Percentiles rank a stretch among this genome's conserved stretches.
Evolutionary conservation across 92 coral and sea anemone genomes (phyloP).

Genomic region (Nematostella vectensis): DNA sequence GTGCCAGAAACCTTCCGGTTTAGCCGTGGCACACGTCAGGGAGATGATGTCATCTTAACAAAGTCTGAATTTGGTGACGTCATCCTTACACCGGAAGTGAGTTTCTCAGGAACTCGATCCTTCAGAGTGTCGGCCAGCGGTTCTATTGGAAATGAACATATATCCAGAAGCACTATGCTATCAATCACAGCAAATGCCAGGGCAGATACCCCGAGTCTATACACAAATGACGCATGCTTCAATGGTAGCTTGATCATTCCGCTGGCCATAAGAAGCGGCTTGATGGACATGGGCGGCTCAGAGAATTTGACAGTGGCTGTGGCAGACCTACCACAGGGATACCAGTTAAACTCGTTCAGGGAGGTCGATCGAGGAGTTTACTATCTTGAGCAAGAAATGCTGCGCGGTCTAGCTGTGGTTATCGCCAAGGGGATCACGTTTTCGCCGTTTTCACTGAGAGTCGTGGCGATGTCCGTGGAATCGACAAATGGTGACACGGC

Average conservation of each 20-base stretch:
- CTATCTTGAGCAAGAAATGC: not conserved
- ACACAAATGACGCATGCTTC: conserved; percentile 28
- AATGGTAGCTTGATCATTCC: conserved; percentile 23
- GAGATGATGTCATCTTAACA: conserved; percentile 7
- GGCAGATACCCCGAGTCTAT: conserved; percentile 37
- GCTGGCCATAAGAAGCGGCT: conserved; percentile 21
- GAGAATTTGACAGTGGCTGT: conserved; percentile 31
- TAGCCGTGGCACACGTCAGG: conserved; percentile 34
- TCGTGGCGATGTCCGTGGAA: conserved; percentile 25
- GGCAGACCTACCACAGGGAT: conserved; percentile 41
- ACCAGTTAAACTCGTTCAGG: conserved; percentile 14
- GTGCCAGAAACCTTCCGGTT: conserved; percentile 23
- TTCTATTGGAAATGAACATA: conserved; percentile 9
- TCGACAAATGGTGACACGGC: conserved; percentile 33
- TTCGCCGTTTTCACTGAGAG: conserved; percentile 22
- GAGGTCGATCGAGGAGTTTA: conserved; percentile 3
- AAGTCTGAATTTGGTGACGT: conserved; percentile 42
- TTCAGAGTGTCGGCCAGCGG: conserved; percentile 26
- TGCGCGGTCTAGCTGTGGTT: conserved; percentile 8
- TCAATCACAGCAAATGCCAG: conserved; percentile 23
- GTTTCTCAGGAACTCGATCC: conserved; percentile 30
- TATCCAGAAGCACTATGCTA: conserved; percentile 2
- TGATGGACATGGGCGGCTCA: conserved; percentile 42
- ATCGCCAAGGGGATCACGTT: conserved; percentile 13
- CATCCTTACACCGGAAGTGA: conserved; percentile 21